These are phyloP conservation scores for Andrena praecox DNA, from an alignment of 2,888 invertebrate genomes.

Conservation along the genomic window DNA sequence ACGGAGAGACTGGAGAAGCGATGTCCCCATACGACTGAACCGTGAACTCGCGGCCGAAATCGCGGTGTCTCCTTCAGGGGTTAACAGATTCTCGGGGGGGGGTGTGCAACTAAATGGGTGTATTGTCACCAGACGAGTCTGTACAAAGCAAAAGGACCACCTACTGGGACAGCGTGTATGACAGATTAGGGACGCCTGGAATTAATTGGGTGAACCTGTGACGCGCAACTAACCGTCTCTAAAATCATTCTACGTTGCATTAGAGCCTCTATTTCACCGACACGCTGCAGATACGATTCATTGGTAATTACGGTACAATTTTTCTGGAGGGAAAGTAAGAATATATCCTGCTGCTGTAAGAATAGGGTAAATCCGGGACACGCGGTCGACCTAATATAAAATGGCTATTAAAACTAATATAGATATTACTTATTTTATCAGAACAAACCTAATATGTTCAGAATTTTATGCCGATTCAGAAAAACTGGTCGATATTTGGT, in stretches of 20 bases:
- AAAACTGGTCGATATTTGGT: too few species aligned
- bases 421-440: too few species aligned
- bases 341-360: neutral
- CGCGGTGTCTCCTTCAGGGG: slow-evolving; percentile 44
- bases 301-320: too few species aligned
- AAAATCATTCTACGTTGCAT: neutral
- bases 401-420: too few species aligned
- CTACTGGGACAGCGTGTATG: slow-evolving; percentile 59
- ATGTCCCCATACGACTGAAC: slow-evolving; percentile 15
- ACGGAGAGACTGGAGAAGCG: slow-evolving; percentile 24
- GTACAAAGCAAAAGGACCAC: slow-evolving; percentile 72
- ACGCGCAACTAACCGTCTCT: slow-evolving; percentile 13
- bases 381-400: too few species aligned
- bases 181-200: slow-evolving; percentile 67
- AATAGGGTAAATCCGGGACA: too few species aligned
- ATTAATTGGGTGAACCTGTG: slow-evolving; percentile 65
- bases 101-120: slow-evolving; percentile 65
- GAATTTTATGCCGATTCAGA: too few species aligned
- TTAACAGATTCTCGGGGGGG: slow-evolving; percentile 24
- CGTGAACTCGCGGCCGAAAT: slow-evolving; percentile 4
- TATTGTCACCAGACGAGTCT: slow-evolving; percentile 75
- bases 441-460: too few species aligned
- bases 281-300: too few species aligned
- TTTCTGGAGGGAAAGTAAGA: neutral
- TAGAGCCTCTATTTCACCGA: neutral